Conservation (phyloP, 2,888 invertebrate species). For the Melieria crassipennis region DNA sequence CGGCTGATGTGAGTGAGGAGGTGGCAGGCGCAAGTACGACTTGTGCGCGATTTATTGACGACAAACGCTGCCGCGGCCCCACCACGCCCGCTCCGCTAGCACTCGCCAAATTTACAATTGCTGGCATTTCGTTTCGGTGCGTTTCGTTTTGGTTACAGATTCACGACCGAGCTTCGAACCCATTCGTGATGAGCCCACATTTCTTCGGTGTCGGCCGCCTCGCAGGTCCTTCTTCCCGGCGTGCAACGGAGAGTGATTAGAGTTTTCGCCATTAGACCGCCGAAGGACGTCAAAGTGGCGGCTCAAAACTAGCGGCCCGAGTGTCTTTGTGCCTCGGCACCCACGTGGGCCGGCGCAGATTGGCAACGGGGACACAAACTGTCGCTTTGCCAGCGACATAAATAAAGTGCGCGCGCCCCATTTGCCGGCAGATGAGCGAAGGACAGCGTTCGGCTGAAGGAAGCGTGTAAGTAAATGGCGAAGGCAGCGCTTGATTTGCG, state of each 20-base stretch:
- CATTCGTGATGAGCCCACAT: constrained; percentile 14
- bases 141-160: constrained; percentile 13
- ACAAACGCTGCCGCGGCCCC: constrained; percentile 46
- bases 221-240: neutral
- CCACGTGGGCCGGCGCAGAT: too few species aligned
- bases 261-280: constrained; percentile 13
- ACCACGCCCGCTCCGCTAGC: neutral
- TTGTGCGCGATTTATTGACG: constrained; percentile 66
- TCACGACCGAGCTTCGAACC: constrained; percentile 5
- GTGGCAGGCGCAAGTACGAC: constrained; percentile 38
- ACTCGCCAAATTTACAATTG: constrained; percentile 19
- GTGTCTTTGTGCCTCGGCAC: neutral
- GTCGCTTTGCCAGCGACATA: too few species aligned
- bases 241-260: constrained; percentile 26
- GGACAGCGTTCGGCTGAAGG: too few species aligned
- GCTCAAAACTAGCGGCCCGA: constrained; percentile 24
- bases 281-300: constrained; percentile 26
- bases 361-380: too few species aligned
- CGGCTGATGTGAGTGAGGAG: constrained; percentile 4
- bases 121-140: constrained; percentile 3
- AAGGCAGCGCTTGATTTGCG: too few species aligned
- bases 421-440: too few species aligned
- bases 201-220: neutral
- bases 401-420: too few species aligned
- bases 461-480: too few species aligned